phyloP scores from a whole-genome alignment of 2,113 vertebrate genomes.

The Larimichthys crocea region DNA sequence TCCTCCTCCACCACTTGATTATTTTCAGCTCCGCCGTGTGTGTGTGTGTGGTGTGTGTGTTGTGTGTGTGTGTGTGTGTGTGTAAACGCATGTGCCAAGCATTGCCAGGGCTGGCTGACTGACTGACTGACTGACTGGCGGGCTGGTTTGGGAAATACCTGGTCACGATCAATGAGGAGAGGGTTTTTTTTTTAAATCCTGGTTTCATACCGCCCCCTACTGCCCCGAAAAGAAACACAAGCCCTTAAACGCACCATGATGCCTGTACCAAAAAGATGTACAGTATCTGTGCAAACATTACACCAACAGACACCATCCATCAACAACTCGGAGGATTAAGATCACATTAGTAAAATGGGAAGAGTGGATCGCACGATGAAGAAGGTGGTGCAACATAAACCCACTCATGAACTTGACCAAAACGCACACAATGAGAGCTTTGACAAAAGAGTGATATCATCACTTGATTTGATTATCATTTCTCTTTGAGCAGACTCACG shows the following conservation, averaged over 20 bases:
- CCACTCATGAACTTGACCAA: background rate
- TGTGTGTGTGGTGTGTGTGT: no score
- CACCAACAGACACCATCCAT: background rate
- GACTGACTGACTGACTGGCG: constrained; percentile 61
- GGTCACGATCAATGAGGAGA: constrained; percentile 77
- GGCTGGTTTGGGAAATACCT: constrained; percentile 86
- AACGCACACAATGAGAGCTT: background rate
- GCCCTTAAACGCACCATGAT: constrained; percentile 28
- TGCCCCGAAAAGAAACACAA: constrained; percentile 28
- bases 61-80: constrained; percentile 26
- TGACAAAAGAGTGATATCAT: background rate
- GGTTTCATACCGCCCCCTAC: constrained; percentile 61
- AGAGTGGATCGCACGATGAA: background rate
- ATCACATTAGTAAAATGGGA: background rate
- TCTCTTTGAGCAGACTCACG: background rate
- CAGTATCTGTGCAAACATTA: constrained; percentile 22
- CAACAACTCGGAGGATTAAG: background rate
- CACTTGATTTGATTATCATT: background rate
- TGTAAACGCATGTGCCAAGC: constrained; percentile 31
- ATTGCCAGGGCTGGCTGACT: constrained; percentile 51
- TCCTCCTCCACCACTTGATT: constrained; percentile 72
- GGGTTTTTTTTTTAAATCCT: constrained; percentile 4
- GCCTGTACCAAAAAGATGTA: constrained; percentile 15
- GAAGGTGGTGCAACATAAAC: background rate
- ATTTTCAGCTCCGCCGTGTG: constrained; percentile 65